Conservation (phyloP, 2,113 vertebrate genomes). For the Maccullochella peelii region DNA sequence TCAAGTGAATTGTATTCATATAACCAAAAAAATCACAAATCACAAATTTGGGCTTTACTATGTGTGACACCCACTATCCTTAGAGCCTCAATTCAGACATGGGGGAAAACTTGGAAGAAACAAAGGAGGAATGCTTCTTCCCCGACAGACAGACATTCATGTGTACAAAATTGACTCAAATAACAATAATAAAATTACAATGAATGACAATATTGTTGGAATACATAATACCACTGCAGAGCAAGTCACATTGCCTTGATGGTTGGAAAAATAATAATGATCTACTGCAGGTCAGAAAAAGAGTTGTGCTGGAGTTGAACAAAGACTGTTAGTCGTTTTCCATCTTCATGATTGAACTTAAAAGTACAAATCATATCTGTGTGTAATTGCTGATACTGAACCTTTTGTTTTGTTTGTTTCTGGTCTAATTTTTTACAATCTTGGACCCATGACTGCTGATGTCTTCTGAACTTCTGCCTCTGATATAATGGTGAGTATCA, state of each 20-base stretch:
- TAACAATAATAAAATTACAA: too few relatives aligned
- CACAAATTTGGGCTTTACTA: too few relatives aligned
- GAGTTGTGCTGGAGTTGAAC: background rate
- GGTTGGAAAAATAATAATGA: background rate
- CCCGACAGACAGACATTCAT: too few relatives aligned
- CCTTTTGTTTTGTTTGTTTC: conserved; percentile 9
- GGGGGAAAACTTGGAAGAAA: too few relatives aligned
- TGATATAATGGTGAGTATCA: conserved; percentile 59
- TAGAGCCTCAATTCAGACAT: too few relatives aligned
- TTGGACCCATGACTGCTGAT: conserved; percentile 20
- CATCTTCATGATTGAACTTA: too few relatives aligned
- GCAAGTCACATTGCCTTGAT: background rate
- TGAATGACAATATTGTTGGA: background rate
- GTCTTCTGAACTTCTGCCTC: background rate
- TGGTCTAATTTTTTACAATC: conserved; percentile 7
- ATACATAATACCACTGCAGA: background rate
- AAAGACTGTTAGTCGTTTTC: background rate
- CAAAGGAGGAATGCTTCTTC: too few relatives aligned
- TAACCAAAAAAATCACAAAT: too few relatives aligned
- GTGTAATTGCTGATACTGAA: background rate
- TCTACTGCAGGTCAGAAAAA: background rate
- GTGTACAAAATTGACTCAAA: too few relatives aligned
- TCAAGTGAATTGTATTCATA: too few relatives aligned
- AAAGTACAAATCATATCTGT: too few relatives aligned
- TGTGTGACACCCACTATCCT: too few relatives aligned